A percentile compares a stretch with the other conserved stretches of the same genome.
phyloP scores from a whole-genome alignment of 2,113 vertebrate species.

The Elgaria multicarinata region DNA sequence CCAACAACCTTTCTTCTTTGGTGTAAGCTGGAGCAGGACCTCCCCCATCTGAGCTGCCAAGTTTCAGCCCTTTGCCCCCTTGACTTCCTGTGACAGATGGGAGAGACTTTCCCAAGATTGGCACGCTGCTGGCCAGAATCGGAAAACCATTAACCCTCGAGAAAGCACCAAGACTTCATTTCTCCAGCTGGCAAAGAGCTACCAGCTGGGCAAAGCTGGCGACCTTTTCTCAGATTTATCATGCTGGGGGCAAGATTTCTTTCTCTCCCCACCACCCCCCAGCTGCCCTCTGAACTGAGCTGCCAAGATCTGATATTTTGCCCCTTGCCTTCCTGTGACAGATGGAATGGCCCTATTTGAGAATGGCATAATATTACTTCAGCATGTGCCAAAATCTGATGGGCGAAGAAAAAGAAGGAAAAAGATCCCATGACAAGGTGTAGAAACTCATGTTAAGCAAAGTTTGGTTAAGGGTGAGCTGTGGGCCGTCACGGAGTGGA shows the following conservation, averaged over 20 bases:
- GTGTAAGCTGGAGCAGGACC: not conserved
- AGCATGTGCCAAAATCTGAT: not conserved
- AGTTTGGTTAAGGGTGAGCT: not conserved
- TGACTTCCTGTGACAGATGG: conserved; percentile 10
- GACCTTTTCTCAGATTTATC: conserved; percentile 4
- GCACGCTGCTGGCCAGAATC: conserved; percentile 4
- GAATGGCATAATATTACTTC: not conserved
- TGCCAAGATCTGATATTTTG: not conserved
- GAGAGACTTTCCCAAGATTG: conserved; percentile 13
- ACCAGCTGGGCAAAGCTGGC: not conserved
- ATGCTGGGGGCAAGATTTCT: conserved; percentile 14
- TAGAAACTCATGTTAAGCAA: not conserved
- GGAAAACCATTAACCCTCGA: conserved; percentile 14
- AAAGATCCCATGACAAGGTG: not conserved
- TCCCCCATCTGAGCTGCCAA: conserved; percentile 4
- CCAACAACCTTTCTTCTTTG: conserved; percentile 14
- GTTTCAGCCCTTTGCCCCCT: conserved; percentile 8
- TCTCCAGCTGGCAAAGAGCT: conserved; percentile 27
- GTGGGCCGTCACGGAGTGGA: not conserved
- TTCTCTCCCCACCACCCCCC: not conserved
- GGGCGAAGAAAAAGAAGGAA: not conserved
- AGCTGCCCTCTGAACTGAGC: not conserved
- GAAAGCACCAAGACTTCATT: conserved; percentile 25
- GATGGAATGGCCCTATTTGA: not conserved
- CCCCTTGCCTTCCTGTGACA: not conserved